Evolutionary conservation across 2,797 vertebrate genomes (phyloP).

Genomic region (Phrynocephalus vlangalii): DNA sequence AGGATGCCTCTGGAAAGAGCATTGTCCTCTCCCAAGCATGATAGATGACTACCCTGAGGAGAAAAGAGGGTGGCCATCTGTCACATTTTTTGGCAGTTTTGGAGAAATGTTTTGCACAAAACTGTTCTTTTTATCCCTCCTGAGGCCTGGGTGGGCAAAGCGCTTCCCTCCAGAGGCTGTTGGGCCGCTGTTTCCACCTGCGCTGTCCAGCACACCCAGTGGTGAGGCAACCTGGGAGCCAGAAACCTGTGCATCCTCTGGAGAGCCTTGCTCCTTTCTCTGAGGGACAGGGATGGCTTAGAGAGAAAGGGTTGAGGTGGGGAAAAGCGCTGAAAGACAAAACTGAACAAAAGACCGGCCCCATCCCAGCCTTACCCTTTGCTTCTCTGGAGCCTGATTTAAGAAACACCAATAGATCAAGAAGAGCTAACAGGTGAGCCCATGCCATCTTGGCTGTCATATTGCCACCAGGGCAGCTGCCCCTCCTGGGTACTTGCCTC

Average conservation of each 20-base stretch:
- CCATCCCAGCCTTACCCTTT: not conserved
- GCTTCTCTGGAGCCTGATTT: not conserved
- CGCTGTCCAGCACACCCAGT: too few relatives aligned
- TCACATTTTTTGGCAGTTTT: not conserved
- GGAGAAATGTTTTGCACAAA: too few relatives aligned
- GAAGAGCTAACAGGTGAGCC: slow-evolving; percentile 19
- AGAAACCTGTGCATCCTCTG: too few relatives aligned
- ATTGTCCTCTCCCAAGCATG: not conserved
- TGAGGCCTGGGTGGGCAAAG: too few relatives aligned
- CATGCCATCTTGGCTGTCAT: not conserved
- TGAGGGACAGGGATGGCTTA: too few relatives aligned
- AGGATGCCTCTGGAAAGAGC: not conserved
- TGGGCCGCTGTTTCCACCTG: too few relatives aligned
- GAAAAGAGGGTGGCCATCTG: not conserved
- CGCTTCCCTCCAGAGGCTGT: too few relatives aligned
- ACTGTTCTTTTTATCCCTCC: too few relatives aligned
- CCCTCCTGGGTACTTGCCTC: slow-evolving; percentile 57
- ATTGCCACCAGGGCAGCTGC: slow-evolving; percentile 56
- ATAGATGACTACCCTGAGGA: not conserved
- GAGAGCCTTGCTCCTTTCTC: too few relatives aligned
- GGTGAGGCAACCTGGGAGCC: too few relatives aligned
- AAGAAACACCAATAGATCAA: slow-evolving; percentile 47
- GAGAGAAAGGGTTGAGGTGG: not conserved
- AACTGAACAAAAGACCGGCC: not conserved
- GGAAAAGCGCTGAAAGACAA: not conserved